Conservation (phyloP, 2,113 vertebrate genomes). For the Euleptes europaea region DNA sequence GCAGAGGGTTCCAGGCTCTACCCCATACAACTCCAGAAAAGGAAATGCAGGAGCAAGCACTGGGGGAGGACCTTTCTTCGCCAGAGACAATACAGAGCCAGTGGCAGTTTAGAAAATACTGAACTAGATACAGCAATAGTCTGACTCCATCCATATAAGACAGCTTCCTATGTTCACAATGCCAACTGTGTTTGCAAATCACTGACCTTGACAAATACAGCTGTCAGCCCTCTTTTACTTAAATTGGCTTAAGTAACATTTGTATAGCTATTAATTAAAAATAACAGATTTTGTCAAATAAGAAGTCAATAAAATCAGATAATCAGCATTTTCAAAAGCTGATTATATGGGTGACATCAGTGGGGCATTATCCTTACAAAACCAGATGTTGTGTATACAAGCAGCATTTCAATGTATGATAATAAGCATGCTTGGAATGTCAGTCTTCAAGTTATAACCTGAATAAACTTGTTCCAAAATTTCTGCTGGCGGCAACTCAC, state of each 20-base stretch:
- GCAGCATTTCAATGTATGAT: slow-evolving; percentile 46
- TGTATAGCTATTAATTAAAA: slow-evolving; percentile 60
- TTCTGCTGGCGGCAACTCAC: neutral
- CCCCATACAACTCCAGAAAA: too few relatives aligned
- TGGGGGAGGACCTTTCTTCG: too few relatives aligned
- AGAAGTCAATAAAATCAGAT: slow-evolving; percentile 60
- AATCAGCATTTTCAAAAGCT: slow-evolving; percentile 64
- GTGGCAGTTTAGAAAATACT: too few relatives aligned
- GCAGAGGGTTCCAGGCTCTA: too few relatives aligned
- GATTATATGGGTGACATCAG: slow-evolving; percentile 55
- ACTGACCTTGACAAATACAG: slow-evolving; percentile 58
- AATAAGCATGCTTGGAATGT: slow-evolving; percentile 33
- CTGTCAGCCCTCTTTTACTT: slow-evolving; percentile 48
- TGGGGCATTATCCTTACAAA: slow-evolving; percentile 55
- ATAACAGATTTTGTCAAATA: slow-evolving; percentile 53
- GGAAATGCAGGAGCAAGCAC: too few relatives aligned
- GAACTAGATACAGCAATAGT: too few relatives aligned
- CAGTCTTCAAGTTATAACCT: slow-evolving; percentile 23
- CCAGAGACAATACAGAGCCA: too few relatives aligned
- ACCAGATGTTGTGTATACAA: slow-evolving; percentile 59
- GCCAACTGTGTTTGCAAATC: slow-evolving; percentile 50
- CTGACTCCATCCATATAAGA: too few relatives aligned
- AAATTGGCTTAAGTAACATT: slow-evolving; percentile 46
- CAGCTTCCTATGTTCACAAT: slow-evolving; percentile 20
- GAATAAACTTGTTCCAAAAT: slow-evolving; percentile 35